Percentiles rank a stretch among this genome's conserved stretches.
phyloP scores from a whole-genome alignment of 2,888 invertebrate genomes.

The Adelognathus sp. region DNA sequence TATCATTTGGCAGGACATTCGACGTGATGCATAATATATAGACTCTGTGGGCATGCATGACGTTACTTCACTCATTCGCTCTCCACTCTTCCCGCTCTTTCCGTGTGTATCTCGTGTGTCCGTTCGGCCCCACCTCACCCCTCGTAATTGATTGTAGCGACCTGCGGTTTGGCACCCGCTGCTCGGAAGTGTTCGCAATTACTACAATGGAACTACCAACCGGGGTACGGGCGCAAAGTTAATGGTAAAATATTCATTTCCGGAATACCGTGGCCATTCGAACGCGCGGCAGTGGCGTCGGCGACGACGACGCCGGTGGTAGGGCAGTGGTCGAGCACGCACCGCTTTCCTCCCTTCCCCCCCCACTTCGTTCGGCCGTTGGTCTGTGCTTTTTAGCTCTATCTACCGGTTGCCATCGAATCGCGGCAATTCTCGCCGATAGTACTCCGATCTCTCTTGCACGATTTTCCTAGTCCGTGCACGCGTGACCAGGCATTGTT shows the following conservation, averaged over 20 bases:
- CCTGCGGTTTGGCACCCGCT: slow-evolving; percentile 77
- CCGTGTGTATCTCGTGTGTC: slow-evolving; percentile 28
- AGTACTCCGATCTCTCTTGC: neutral
- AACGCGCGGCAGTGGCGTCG: slow-evolving; percentile 3
- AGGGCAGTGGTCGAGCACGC: slow-evolving; percentile 19
- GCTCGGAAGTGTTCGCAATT: slow-evolving; percentile 77
- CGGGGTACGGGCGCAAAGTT: slow-evolving; percentile 48
- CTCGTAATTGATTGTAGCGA: slow-evolving; percentile 78
- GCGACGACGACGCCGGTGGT: slow-evolving; percentile 8
- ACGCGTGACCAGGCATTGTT: slow-evolving; percentile 10
- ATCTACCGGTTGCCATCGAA: neutral
- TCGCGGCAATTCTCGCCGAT: neutral
- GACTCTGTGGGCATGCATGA: slow-evolving; percentile 30
- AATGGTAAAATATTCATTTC: slow-evolving; percentile 75
- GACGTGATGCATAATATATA: slow-evolving; percentile 70
- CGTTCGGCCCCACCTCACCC: slow-evolving; percentile 18
- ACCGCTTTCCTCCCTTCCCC: neutral
- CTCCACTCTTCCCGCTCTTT: slow-evolving; percentile 1
- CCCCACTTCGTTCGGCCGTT: neutral
- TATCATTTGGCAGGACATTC: slow-evolving; percentile 73
- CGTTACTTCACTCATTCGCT: slow-evolving; percentile 1
- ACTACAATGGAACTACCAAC: slow-evolving; percentile 73
- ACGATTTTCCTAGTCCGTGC: neutral
- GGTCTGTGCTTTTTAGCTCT: neutral
- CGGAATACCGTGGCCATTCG: slow-evolving; percentile 55